Evolutionary conservation across 2,113 vertebrate genomes (phyloP), one percentile per base, ranked within the genome.

Genomic region (Scolopax mira): DNA sequence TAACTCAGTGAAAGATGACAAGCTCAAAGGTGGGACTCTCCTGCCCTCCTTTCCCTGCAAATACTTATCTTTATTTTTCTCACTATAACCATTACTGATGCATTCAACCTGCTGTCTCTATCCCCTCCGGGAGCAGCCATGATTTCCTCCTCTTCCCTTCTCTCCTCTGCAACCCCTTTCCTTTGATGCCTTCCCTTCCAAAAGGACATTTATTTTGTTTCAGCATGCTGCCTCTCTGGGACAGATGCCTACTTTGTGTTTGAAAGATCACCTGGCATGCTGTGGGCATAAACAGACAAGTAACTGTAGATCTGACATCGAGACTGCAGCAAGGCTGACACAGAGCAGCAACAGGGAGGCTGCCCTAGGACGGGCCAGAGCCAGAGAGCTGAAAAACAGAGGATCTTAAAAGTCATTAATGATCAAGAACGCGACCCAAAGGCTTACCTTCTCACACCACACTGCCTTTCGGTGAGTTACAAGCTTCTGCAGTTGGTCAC

Each of bases 391-490:
- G 69, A 44, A 21, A 78, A 84, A 28, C 3, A 21, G 0, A 48
- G 33, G 4, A 54, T 42, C 12, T 78, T 42, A 13, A 12, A 55
- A 19, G 33, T 11, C 18, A 21, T 37, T 33, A 42, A 39, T 5
- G 24, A 57, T 13, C 13, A 55, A 15, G 14, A 61, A 6, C 1
- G 4, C 19, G 57, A 42, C 13, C 17, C 46, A 42, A 44, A 37
- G n/a, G 21, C 97, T 97, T 72, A 97, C 98, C 97, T 90, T 94
- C 46, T 96, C 85, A 70, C 74, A 55, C 97, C 97, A 98, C 0
- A 37, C 79, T 7, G 62, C 85, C 78, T 60, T 91, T n/a, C 88
- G 58, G 24, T 6, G 18, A 48, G 66, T 62, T 6, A 46, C 10
- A 0, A 88, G 94, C 7, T 55, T 54, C 3, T 23, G 91, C 52